A percentile compares a stretch with the other conserved stretches of the same genome.
These are phyloP conservation scores for Notoglanidium macrostoma DNA, from an alignment of 2,797 vertebrate genomes.

Conservation along the genomic window DNA sequence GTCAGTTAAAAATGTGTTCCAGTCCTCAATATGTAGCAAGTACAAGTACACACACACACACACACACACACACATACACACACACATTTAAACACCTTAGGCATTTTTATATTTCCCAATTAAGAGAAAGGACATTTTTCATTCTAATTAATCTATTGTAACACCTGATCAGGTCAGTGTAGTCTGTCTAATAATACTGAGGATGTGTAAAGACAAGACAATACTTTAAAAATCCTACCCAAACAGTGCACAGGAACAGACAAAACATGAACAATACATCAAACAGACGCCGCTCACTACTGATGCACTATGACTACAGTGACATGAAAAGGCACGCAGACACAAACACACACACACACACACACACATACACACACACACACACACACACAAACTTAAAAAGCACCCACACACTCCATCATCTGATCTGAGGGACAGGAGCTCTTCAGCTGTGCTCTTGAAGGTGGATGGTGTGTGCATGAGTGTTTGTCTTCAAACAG, in stretches of 20 bases:
- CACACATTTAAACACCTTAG: not conserved
- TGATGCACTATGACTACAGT: conserved; percentile 41
- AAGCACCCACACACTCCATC: conserved; percentile 46
- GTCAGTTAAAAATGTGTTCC: too few relatives aligned
- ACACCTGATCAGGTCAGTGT: not conserved
- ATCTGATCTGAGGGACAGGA: conserved; percentile 53
- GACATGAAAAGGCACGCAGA: conserved; percentile 44
- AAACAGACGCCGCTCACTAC: conserved; percentile 42
- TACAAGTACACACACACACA: not conserved
- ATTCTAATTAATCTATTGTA: not conserved
- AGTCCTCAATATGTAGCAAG: too few relatives aligned
- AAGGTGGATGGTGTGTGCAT: conserved; percentile 63
- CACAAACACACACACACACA: conserved; percentile 12
- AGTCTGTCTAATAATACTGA: not conserved
- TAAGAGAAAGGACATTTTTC: not conserved
- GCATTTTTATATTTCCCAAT: conserved; percentile 10
- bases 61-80: not conserved
- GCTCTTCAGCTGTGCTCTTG: conserved; percentile 52
- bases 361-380: not conserved
- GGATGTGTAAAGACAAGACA: conserved; percentile 6
- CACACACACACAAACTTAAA: conserved; percentile 29
- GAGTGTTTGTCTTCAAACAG: conserved; percentile 63
- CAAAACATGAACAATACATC: conserved; percentile 61
- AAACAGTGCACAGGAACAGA: conserved; percentile 45
- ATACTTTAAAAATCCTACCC: conserved; percentile 13